Percentiles rank a stretch among this genome's conserved stretches.
These are phyloP conservation scores for Asbolus verrucosus DNA, from an alignment of 1,140 invertebrate species.

Conservation along the genomic window DNA sequence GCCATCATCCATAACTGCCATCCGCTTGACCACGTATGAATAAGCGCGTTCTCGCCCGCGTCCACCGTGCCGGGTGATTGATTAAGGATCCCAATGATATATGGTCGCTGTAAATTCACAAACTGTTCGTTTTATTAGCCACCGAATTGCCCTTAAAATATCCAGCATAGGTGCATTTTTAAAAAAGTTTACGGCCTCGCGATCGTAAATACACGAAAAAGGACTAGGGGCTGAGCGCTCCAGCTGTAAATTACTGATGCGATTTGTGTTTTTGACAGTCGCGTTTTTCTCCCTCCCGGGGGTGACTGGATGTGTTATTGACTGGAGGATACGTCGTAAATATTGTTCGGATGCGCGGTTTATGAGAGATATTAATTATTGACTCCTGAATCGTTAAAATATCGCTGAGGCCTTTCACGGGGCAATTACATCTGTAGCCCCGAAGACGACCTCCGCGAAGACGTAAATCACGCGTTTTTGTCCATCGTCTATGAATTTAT, in stretches of 20 bases:
- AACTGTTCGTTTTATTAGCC: slow-evolving; percentile 47
- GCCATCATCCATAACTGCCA: slow-evolving; percentile 47
- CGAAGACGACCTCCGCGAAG: neutral
- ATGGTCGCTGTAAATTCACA: slow-evolving; percentile 45
- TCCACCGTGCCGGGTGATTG: slow-evolving; percentile 39
- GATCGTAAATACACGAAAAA: slow-evolving; percentile 38
- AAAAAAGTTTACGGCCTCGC: slow-evolving; percentile 10
- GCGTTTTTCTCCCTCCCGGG: slow-evolving; percentile 37
- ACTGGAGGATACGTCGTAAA: slow-evolving; percentile 44
- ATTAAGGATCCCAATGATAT: slow-evolving; percentile 46
- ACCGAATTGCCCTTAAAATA: slow-evolving; percentile 45
- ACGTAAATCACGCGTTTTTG: too few relatives aligned
- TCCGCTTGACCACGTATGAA: slow-evolving; percentile 46
- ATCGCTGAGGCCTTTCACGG: slow-evolving; percentile 30
- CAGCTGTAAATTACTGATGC: slow-evolving; percentile 42
- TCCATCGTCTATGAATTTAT: too few relatives aligned
- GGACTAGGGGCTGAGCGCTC: slow-evolving; percentile 5
- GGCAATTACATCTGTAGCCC: neutral
- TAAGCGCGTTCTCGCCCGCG: slow-evolving; percentile 32
- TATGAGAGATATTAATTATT: slow-evolving; percentile 47
- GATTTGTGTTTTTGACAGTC: slow-evolving; percentile 46
- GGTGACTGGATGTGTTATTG: slow-evolving; percentile 35
- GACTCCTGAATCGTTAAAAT: slow-evolving; percentile 46
- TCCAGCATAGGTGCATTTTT: too few relatives aligned
- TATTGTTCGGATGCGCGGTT: slow-evolving; percentile 38